These are phyloP conservation scores for Glossosoma conforme DNA, from an alignment of 1,140 invertebrate species.

Conservation along the genomic window DNA sequence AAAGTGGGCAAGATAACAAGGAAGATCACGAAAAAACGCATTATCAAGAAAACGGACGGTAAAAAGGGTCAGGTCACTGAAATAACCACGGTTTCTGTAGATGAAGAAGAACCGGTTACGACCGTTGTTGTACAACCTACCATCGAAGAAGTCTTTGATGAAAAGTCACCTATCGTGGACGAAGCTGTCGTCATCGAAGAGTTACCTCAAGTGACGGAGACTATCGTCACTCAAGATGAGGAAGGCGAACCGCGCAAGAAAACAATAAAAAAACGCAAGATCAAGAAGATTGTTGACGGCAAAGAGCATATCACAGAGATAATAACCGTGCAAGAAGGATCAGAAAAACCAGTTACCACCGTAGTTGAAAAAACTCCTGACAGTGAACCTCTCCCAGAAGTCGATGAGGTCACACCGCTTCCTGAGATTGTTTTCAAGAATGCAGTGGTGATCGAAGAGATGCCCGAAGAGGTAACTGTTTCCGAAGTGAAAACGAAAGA, in stretches of 20 bases:
- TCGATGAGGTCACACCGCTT: too few species aligned
- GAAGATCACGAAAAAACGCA: slow-evolving; percentile 32
- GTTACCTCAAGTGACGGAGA: slow-evolving; percentile 21
- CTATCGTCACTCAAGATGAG: slow-evolving; percentile 14
- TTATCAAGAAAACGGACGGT: slow-evolving; percentile 35
- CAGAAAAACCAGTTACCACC: slow-evolving; percentile 24
- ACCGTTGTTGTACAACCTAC: slow-evolving; percentile 29
- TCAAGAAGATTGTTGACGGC: slow-evolving; percentile 34
- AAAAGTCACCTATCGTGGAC: slow-evolving; percentile 16
- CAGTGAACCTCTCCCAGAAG: too few species aligned
- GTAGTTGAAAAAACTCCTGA: slow-evolving; percentile 13
- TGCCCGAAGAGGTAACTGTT: slow-evolving; percentile 8
- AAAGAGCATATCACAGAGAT: slow-evolving; percentile 46
- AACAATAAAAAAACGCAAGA: slow-evolving; percentile 35
- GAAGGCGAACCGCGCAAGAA: slow-evolving; percentile 38
- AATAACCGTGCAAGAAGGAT: slow-evolving; percentile 38
- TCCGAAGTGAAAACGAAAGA: slow-evolving; percentile 4
- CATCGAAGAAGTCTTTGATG: slow-evolving; percentile 36
- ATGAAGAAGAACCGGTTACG: slow-evolving; percentile 36
- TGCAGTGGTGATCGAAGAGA: slow-evolving; percentile 17
- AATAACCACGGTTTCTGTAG: slow-evolving; percentile 36
- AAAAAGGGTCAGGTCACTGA: slow-evolving; percentile 34
- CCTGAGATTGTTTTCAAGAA: background rate
- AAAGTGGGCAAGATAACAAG: slow-evolving; percentile 31
- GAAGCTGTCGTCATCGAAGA: slow-evolving; percentile 27